Conservation (phyloP, 2,113 vertebrate species). For the Girardinichthys multiradiatus region DNA sequence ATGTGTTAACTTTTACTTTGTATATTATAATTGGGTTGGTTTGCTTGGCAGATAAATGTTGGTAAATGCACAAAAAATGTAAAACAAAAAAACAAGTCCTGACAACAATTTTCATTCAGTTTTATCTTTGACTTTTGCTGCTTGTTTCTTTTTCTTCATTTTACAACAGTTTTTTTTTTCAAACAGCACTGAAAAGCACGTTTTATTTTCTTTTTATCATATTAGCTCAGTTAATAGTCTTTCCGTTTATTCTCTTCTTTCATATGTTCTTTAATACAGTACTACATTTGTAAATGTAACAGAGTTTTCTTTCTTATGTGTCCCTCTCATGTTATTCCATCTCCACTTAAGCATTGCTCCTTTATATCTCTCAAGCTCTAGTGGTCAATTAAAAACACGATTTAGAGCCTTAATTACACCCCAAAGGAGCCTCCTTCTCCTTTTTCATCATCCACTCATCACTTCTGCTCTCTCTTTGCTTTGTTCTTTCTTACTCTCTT, state of each 20-base stretch:
- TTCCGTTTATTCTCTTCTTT: background rate
- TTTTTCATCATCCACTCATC: constrained; percentile 27
- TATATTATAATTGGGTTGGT: too few species aligned
- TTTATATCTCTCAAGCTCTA: constrained; percentile 28
- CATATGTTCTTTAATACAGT: background rate
- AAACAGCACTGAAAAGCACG: background rate
- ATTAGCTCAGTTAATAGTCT: background rate
- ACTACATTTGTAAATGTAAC: background rate
- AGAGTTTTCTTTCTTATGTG: background rate
- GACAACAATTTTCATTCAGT: too few species aligned
- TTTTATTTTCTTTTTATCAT: background rate
- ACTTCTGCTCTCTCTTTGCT: constrained; percentile 33
- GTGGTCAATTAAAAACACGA: constrained; percentile 54
- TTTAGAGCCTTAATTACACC: constrained; percentile 68
- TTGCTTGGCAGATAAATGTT: too few species aligned
- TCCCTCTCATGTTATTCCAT: constrained; percentile 12
- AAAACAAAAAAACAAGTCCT: too few species aligned
- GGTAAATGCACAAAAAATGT: too few species aligned
- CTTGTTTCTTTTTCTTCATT: background rate
- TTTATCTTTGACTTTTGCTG: too few species aligned
- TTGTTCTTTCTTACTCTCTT: constrained; percentile 30
- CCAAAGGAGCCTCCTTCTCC: constrained; percentile 50
- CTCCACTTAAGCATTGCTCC: constrained; percentile 23
- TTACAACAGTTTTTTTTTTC: background rate
- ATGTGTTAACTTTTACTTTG: too few species aligned